Base-by-base conservation (phyloP, 2,888 invertebrate genomes). In the Clepsis dumicolana region DNA sequence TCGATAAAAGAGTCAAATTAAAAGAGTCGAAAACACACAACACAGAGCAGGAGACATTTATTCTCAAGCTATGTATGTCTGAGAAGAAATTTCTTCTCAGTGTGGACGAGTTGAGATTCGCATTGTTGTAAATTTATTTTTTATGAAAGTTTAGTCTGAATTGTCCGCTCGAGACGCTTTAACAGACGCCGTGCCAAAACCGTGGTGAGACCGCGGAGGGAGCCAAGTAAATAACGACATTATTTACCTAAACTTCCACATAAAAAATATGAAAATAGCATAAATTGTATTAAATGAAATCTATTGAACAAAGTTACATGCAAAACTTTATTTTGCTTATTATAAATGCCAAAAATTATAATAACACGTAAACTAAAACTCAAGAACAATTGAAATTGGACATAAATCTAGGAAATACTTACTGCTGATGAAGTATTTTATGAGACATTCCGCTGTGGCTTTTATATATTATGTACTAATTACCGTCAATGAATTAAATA, bases 401-500 rank as follows among this genome's bases (percentile, higher is more conserved):
- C 2, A 32, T 21, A 21, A 18, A 32, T n/a, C 44, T 16, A 44
- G 44, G 5, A 56, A 56, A 12, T 21, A 7, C 16, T 50, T 18
- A 59, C 21, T 57, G 29, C 38, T 50, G 50, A 38, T 21, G 65
- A 63, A 63, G 44, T 60, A 60, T 38, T 53, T 25, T 66, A 66
- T 74, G 72, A 77, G 72, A 84, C 84, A 85, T 85, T 85, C 84
- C 84, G 79, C 76, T 70, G 67, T 76, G 74, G 81, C 83, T 83
- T 81, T 78, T 29, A 76, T 81, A 72, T 78, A 77, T 80, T 75
- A 80, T 77, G 66, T 78, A 73, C 8, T 44, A 44, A 44, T 72
- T 72, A 70, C 76, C 74, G 80, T 77, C 77, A 78, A 77, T 80
- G 76, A 71, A 77, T 70, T 75, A 76, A 76, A 71, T 69, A 66